Evolutionary conservation across 2,888 invertebrate genomes (phyloP).

Genomic region (Melikaiella ostensackeni): DNA sequence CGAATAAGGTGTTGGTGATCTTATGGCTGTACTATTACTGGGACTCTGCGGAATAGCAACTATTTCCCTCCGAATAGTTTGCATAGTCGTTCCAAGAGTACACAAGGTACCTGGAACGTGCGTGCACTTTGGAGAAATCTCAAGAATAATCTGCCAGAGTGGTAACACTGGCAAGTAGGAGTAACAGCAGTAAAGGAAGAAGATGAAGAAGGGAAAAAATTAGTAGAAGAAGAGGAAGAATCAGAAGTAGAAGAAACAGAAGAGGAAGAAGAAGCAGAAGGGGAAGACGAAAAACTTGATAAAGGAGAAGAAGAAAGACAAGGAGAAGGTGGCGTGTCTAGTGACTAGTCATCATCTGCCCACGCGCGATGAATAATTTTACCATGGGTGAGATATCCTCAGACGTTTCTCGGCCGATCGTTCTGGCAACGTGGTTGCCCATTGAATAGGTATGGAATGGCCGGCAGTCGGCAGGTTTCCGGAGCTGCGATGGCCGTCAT

Average conservation of each 20-base stretch:
- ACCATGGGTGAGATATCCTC: slow-evolving; percentile 19
- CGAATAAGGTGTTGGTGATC: slow-evolving; percentile 27
- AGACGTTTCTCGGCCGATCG: slow-evolving; percentile 18
- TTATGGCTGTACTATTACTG: not conserved
- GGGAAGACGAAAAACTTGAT: not conserved
- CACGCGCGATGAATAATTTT: slow-evolving; percentile 39
- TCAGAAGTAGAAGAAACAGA: not conserved
- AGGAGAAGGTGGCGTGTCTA: slow-evolving; percentile 22
- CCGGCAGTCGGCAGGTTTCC: slow-evolving; percentile 8
- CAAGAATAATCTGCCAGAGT: slow-evolving; percentile 22
- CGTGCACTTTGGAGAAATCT: slow-evolving; percentile 38
- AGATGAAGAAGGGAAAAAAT: not conserved
- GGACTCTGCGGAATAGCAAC: slow-evolving; percentile 33
- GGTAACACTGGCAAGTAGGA: slow-evolving; percentile 31
- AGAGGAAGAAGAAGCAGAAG: not conserved
- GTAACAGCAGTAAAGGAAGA: slow-evolving; percentile 11
- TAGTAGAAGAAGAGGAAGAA: not conserved
- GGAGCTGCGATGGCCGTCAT: slow-evolving; percentile 33
- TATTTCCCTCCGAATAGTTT: slow-evolving; percentile 34
- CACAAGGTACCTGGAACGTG: slow-evolving; percentile 37
- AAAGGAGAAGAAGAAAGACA: not conserved
- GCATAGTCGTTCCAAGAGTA: slow-evolving; percentile 36
- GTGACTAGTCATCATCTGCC: slow-evolving; percentile 32
- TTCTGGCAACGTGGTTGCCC: not conserved
- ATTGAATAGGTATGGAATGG: slow-evolving; percentile 20